Percentiles rank a stretch among this genome's conserved stretches.
Evolutionary conservation across 2,113 vertebrate species (phyloP).

Genomic region (Eulemur macaco): DNA sequence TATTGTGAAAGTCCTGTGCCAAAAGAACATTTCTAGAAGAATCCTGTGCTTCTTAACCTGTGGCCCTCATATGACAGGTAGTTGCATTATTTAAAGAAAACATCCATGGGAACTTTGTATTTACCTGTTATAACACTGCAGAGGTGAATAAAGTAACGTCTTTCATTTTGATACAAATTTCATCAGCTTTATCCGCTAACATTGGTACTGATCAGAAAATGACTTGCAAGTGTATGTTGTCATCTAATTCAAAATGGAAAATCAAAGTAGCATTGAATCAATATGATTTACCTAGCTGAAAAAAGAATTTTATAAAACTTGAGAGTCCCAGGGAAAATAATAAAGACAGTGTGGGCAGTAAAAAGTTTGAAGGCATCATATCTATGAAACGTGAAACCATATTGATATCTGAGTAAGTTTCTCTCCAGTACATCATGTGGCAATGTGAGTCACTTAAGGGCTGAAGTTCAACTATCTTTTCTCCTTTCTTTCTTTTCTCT

Average conservation of each 20-base stretch:
- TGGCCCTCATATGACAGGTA: neutral
- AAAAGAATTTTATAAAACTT: neutral
- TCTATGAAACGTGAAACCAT: neutral
- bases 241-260: constrained; percentile 1
- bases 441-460: neutral
- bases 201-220: neutral
- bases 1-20: neutral
- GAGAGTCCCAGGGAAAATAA: neutral
- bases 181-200: neutral
- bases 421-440: neutral
- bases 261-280: neutral
- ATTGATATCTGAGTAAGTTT: neutral
- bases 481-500: neutral
- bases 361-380: neutral
- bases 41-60: neutral
- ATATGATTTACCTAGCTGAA: neutral
- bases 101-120: neutral
- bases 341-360: neutral
- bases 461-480: neutral
- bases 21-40: neutral
- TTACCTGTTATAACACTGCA: neutral
- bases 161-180: neutral
- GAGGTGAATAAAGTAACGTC: neutral
- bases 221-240: neutral
- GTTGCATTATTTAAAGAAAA: neutral